A percentile compares a stretch with the other conserved stretches of the same genome.
These are phyloP conservation scores for Tenthredo mesomela DNA, from an alignment of 2,888 invertebrate genomes.

Conservation along the genomic window DNA sequence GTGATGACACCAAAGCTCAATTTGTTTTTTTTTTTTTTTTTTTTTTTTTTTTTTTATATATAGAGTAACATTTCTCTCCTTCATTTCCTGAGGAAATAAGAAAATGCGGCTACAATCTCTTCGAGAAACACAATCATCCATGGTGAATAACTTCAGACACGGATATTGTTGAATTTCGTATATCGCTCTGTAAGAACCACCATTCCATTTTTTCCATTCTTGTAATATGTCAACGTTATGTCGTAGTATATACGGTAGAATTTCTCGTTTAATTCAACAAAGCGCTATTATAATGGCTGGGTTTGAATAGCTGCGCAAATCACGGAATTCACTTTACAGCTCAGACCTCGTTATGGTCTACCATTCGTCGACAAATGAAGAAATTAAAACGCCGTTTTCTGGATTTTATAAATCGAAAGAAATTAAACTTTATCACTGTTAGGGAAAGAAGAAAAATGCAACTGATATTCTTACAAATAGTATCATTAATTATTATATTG, in stretches of 20 bases:
- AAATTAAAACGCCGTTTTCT: too few relatives aligned
- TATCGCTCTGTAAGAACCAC: background rate
- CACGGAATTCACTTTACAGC: background rate
- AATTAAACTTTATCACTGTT: too few relatives aligned
- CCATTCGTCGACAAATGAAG: background rate
- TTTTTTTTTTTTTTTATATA: background rate
- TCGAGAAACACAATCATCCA: background rate
- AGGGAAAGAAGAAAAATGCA: too few relatives aligned
- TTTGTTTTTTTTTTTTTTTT: background rate
- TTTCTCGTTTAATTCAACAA: background rate
- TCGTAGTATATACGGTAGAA: background rate
- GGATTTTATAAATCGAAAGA: too few relatives aligned
- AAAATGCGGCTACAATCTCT: background rate
- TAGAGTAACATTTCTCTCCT: background rate
- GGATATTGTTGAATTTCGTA: background rate
- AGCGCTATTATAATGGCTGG: background rate
- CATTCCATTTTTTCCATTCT: background rate
- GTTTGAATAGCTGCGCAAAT: background rate
- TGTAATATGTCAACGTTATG: background rate
- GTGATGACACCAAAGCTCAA: background rate
- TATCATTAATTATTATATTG: too few relatives aligned
- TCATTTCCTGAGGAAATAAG: constrained; percentile 8
- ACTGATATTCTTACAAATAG: too few relatives aligned
- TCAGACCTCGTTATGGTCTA: background rate
- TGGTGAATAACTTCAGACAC: background rate